phyloP scores from a whole-genome alignment of 2,113 vertebrate species.

The Micromys minutus region DNA sequence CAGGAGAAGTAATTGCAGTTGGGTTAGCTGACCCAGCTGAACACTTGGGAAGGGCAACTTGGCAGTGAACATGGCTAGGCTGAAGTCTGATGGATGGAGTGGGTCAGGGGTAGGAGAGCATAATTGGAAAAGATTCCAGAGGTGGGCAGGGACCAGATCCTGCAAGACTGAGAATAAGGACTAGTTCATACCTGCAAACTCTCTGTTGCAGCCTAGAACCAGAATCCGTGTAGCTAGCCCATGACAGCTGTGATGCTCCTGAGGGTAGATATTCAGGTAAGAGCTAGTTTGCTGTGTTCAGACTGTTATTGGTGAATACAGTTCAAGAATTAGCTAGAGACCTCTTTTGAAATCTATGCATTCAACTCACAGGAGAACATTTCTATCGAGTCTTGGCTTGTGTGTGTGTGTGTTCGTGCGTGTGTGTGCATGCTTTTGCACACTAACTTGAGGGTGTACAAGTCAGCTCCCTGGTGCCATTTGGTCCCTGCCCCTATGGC shows the following conservation, averaged over 20 bases:
- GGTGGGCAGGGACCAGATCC: neutral
- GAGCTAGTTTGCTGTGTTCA: neutral
- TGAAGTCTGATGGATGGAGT: neutral
- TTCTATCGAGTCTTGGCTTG: neutral
- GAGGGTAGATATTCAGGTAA: neutral
- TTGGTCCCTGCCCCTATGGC: neutral
- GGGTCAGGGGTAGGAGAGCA: neutral
- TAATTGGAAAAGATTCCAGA: neutral
- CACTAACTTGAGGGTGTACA: neutral
- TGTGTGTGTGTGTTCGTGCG: neutral
- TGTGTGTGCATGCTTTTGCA: accelerated
- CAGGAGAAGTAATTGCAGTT: neutral
- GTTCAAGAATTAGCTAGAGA: neutral
- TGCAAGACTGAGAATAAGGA: neutral
- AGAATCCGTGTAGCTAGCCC: neutral
- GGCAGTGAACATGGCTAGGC: neutral
- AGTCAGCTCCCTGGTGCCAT: neutral
- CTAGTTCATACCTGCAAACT: neutral
- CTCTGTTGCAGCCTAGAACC: neutral
- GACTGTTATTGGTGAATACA: neutral
- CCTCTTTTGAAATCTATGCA: neutral
- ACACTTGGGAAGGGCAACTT: neutral
- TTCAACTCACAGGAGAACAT: neutral
- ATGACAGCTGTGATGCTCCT: neutral
- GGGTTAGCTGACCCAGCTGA: neutral